These are phyloP conservation scores for Psettodes erumei DNA, from an alignment of 2,113 vertebrate species.

Conservation along the genomic window DNA sequence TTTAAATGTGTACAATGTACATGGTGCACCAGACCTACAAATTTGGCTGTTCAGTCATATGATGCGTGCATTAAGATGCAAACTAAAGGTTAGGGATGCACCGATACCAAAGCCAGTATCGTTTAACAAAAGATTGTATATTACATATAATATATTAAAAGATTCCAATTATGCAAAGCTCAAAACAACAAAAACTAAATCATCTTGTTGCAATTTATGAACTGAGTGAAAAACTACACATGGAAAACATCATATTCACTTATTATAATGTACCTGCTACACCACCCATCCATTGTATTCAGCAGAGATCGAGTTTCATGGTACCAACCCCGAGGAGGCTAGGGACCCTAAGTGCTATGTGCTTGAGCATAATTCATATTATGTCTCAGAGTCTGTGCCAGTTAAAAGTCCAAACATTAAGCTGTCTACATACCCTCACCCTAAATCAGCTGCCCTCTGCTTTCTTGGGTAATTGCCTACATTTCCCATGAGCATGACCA, in stretches of 20 bases:
- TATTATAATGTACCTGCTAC: background rate
- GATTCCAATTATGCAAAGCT: too few species aligned
- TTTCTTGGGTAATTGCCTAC: constrained; percentile 29
- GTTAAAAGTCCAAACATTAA: constrained; percentile 10
- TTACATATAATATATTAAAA: too few species aligned
- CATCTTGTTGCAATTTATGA: background rate
- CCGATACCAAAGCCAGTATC: too few species aligned
- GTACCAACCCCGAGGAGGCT: background rate
- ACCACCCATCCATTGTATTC: constrained; percentile 1
- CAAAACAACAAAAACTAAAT: too few species aligned
- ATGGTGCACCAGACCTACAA: background rate
- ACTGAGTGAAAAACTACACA: background rate
- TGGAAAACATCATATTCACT: background rate
- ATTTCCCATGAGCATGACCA: constrained; percentile 51
- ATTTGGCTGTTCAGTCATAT: background rate
- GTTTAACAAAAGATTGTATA: background rate
- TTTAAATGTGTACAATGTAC: background rate
- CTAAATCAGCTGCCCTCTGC: constrained; percentile 6
- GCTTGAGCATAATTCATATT: too few species aligned
- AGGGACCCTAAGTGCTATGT: too few species aligned
- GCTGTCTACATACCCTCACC: background rate
- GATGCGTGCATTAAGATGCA: background rate
- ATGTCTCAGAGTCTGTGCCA: constrained; percentile 6
- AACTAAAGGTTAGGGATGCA: too few species aligned
- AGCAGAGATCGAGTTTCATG: constrained; percentile 21